Percentiles rank a stretch among this genome's conserved stretches.
Conservation (phyloP, 2,113 vertebrate species). For the Bostrychus sinensis region DNA sequence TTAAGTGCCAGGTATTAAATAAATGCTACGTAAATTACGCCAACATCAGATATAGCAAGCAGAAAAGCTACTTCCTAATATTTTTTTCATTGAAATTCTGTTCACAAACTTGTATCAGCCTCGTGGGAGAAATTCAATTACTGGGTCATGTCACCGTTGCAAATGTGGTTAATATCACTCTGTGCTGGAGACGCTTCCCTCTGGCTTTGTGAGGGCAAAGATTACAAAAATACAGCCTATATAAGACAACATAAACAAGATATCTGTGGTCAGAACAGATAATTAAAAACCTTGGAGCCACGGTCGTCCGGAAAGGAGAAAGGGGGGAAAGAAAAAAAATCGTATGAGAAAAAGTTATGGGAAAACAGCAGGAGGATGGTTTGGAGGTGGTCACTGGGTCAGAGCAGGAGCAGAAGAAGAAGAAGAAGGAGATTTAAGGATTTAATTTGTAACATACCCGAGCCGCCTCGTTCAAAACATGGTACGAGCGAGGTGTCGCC, state of each 20-base stretch:
- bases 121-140: too few relatives aligned
- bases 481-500: conserved; percentile 74
- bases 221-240: background rate
- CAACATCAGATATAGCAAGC: too few relatives aligned
- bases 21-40: too few relatives aligned
- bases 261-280: background rate
- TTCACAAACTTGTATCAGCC: too few relatives aligned
- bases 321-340: background rate
- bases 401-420: conserved; percentile 19
- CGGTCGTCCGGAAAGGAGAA: background rate
- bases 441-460: conserved; percentile 84
- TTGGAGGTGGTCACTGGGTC: conserved; percentile 2
- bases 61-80: too few relatives aligned
- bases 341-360: conserved; percentile 1
- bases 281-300: background rate
- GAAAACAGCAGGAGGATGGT: conserved; percentile 8
- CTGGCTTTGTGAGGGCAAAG: background rate
- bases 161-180: background rate
- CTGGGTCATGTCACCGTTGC: background rate
- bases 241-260: background rate
- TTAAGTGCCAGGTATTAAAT: too few relatives aligned
- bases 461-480: conserved; percentile 85
- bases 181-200: too few relatives aligned
- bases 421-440: conserved; percentile 18
- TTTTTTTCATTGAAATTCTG: too few relatives aligned